phyloP scores from a whole-genome alignment of 2,888 invertebrate genomes.

The Sminthurinus aureus region DNA sequence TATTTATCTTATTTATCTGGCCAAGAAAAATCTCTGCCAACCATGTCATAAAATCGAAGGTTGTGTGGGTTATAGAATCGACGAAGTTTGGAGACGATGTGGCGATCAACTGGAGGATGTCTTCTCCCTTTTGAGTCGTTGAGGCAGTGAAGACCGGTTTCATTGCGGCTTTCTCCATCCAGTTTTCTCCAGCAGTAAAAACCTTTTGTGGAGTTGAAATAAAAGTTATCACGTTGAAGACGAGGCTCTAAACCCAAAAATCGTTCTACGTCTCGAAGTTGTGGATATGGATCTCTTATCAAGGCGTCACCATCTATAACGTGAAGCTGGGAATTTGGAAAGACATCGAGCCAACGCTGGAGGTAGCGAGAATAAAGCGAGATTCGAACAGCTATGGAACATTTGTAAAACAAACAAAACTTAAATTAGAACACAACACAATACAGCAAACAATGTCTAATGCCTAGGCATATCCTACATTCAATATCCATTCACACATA shows the following conservation, averaged over 20 bases:
- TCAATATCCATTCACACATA: not conserved
- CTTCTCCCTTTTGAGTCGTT: constrained; percentile 83
- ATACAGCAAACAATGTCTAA: not conserved
- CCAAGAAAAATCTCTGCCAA: constrained; percentile 94
- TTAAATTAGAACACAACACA: too few relatives aligned
- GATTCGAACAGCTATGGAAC: constrained; percentile 67
- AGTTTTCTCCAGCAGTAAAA: constrained; percentile 77
- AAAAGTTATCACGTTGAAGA: constrained; percentile 86
- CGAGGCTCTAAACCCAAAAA: constrained; percentile 79
- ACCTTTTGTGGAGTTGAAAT: constrained; percentile 96
- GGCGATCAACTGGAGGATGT: constrained; percentile 85
- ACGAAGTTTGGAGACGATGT: constrained; percentile 79
- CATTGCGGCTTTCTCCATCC: constrained; percentile 61
- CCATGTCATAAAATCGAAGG: constrained; percentile 88
- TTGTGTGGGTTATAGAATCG: constrained; percentile 91
- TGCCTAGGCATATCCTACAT: not conserved
- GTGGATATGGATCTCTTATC: constrained; percentile 58
- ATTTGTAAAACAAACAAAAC: not conserved
- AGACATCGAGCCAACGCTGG: constrained; percentile 90
- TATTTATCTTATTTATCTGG: constrained; percentile 80
- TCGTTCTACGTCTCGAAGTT: constrained; percentile 76
- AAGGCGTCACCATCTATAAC: constrained; percentile 77
- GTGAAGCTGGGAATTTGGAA: constrained; percentile 83
- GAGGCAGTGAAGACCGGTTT: constrained; percentile 75
- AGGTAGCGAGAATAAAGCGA: constrained; percentile 92